A percentile compares a stretch with the other conserved stretches of the same genome.
These are phyloP conservation scores for Campylomormyrus tamandua DNA, from an alignment of 2,113 vertebrate genomes.

Conservation along the genomic window DNA sequence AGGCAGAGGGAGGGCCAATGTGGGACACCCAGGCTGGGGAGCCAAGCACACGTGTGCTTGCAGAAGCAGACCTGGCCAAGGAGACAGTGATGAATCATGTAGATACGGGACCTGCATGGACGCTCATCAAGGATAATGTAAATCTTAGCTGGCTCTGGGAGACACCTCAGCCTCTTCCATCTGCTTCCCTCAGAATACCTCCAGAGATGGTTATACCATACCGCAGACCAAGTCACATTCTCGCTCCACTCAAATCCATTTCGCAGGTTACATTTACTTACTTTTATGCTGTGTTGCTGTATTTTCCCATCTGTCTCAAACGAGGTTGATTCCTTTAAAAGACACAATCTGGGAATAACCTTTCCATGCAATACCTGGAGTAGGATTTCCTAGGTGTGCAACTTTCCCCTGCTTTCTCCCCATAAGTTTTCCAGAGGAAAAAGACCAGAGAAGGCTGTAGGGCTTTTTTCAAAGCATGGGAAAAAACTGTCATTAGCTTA, in stretches of 20 bases:
- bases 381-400: conserved; percentile 27
- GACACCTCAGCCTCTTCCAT: conserved; percentile 66
- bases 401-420: conserved; percentile 18
- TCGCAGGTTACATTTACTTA: conserved; percentile 1
- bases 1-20: neutral
- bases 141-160: conserved; percentile 62
- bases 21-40: conserved; percentile 34
- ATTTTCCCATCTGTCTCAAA: neutral
- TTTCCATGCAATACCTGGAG: conserved; percentile 16
- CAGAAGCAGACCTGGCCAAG: conserved; percentile 60
- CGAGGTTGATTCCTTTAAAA: conserved; percentile 12
- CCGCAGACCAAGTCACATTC: conserved; percentile 51
- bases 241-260: conserved; percentile 32
- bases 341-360: conserved; percentile 16
- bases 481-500: conserved; percentile 2
- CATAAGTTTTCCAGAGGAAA: conserved; percentile 3
- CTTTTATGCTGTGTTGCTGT: conserved; percentile 9
- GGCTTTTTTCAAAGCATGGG: conserved; percentile 16
- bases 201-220: conserved; percentile 65
- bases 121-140: conserved; percentile 68
- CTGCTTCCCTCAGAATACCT: conserved; percentile 64
- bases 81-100: conserved; percentile 64
- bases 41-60: conserved; percentile 54
- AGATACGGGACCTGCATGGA: conserved; percentile 63
- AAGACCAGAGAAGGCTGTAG: neutral